A percentile compares a stretch with the other conserved stretches of the same genome.
These are phyloP conservation scores for Limnephilus lunatus DNA, from an alignment of 2,888 invertebrate genomes.

Conservation along the genomic window DNA sequence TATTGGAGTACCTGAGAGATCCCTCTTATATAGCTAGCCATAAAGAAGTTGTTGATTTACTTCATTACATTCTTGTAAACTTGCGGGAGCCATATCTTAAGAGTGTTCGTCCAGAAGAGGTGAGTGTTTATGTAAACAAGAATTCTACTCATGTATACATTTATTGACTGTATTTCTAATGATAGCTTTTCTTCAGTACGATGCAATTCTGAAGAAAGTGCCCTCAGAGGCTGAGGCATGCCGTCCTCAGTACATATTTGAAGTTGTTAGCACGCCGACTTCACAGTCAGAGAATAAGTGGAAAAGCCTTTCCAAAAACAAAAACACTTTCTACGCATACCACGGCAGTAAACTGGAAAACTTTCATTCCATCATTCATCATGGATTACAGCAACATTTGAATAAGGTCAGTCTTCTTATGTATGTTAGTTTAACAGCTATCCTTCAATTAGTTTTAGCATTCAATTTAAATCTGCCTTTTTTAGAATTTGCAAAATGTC, in stretches of 20 bases:
- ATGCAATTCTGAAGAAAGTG: constrained; percentile 76
- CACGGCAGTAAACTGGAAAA: constrained; percentile 90
- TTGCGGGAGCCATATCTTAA: constrained; percentile 80
- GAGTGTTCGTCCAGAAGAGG: constrained; percentile 76
- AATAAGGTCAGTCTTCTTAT: constrained; percentile 75
- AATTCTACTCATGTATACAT: background rate
- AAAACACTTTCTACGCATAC: constrained; percentile 82
- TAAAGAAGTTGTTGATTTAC: constrained; percentile 78
- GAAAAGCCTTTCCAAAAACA: constrained; percentile 77
- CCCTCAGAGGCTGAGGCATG: constrained; percentile 73
- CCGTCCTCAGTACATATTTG: constrained; percentile 83
- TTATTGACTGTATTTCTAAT: background rate
- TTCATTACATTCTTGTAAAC: constrained; percentile 82
- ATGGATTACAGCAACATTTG: constrained; percentile 86
- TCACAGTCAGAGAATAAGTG: constrained; percentile 79
- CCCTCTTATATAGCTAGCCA: constrained; percentile 70
- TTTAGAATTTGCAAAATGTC: background rate
- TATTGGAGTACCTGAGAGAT: constrained; percentile 66
- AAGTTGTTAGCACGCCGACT: constrained; percentile 78
- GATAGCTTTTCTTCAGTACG: constrained; percentile 73
- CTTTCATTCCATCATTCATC: constrained; percentile 88
- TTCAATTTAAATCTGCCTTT: background rate
- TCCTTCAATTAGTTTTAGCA: background rate
- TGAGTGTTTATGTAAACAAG: constrained; percentile 67
- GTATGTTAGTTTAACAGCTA: background rate